Evolutionary conservation across 2,888 invertebrate species (phyloP).

Genomic region (Xestia sexstrigata): DNA sequence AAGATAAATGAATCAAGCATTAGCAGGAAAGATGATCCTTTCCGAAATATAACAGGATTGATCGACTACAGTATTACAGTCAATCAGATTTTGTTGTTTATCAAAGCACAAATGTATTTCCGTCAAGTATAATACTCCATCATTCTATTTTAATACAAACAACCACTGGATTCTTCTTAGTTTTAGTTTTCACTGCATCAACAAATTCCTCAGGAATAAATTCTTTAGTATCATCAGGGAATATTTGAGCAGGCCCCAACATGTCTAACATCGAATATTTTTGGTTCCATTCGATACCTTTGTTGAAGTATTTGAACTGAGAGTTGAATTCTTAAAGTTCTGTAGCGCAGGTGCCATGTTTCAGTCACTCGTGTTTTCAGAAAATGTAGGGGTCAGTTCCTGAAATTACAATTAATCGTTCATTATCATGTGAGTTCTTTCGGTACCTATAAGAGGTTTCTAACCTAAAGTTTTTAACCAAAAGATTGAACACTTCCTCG

Average conservation of each 20-base stretch:
- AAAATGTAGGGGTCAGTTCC: background rate
- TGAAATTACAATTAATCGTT: constrained; percentile 7
- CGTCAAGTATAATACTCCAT: constrained; percentile 90
- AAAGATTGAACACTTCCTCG: too few species aligned
- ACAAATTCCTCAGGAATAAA: constrained; percentile 44
- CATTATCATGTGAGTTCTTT: background rate
- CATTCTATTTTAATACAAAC: constrained; percentile 91
- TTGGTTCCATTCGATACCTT: constrained; percentile 19
- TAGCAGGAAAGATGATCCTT: constrained; percentile 20
- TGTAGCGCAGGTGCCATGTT: constrained; percentile 15
- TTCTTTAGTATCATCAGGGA: background rate
- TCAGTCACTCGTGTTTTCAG: constrained; percentile 13
- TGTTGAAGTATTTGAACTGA: constrained; percentile 17
- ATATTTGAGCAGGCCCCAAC: background rate
- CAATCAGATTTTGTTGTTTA: constrained; percentile 91
- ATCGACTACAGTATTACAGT: constrained; percentile 88
- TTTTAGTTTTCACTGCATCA: constrained; percentile 86
- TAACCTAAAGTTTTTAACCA: too few species aligned
- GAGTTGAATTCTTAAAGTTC: background rate
- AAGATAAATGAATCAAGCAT: background rate
- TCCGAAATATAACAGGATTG: background rate
- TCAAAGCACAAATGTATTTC: constrained; percentile 94
- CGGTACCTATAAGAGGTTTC: too few species aligned
- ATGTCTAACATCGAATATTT: constrained; percentile 8
- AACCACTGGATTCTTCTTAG: constrained; percentile 89